A percentile compares a stretch with the other conserved stretches of the same genome.
Evolutionary conservation across 2,113 vertebrate species (phyloP).

Genomic region (Bolborhynchus lineola): DNA sequence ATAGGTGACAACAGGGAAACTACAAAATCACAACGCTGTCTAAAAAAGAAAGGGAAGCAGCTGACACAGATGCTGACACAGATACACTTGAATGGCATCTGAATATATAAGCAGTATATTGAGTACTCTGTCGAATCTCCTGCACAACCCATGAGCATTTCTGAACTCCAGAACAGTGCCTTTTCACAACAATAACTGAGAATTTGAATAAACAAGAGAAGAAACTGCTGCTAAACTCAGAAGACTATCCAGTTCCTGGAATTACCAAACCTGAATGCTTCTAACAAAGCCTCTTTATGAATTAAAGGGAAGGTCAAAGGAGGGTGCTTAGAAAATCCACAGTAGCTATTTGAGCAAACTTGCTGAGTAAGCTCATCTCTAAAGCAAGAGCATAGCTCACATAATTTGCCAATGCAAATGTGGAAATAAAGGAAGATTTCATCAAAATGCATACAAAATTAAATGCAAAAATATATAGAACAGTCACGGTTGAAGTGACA

Average conservation of each 20-base stretch:
- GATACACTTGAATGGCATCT: not conserved
- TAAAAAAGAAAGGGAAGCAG: not conserved
- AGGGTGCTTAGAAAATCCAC: not conserved
- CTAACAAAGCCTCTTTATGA: not conserved
- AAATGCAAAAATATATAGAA: not conserved
- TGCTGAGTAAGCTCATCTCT: not conserved
- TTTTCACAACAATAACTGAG: not conserved
- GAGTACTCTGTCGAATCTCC: not conserved
- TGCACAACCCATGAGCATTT: not conserved
- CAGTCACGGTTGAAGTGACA: not conserved
- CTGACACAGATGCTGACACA: not conserved
- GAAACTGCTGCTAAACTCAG: not conserved
- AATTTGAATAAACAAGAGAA: not conserved
- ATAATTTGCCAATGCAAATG: not conserved
- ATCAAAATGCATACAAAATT: not conserved
- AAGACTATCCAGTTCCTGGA: not conserved
- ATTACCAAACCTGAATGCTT: not conserved
- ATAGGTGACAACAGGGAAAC: not conserved
- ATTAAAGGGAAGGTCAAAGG: not conserved
- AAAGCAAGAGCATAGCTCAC: not conserved
- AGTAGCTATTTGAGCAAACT: not conserved
- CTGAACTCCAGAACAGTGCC: not conserved
- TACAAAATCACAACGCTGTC: not conserved
- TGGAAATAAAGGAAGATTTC: not conserved
- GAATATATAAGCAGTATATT: not conserved